Evolutionary conservation across 2,113 vertebrate genomes (phyloP), one percentile per base, ranked within the genome.

Genomic region (Psilopsiagon aurifrons): DNA sequence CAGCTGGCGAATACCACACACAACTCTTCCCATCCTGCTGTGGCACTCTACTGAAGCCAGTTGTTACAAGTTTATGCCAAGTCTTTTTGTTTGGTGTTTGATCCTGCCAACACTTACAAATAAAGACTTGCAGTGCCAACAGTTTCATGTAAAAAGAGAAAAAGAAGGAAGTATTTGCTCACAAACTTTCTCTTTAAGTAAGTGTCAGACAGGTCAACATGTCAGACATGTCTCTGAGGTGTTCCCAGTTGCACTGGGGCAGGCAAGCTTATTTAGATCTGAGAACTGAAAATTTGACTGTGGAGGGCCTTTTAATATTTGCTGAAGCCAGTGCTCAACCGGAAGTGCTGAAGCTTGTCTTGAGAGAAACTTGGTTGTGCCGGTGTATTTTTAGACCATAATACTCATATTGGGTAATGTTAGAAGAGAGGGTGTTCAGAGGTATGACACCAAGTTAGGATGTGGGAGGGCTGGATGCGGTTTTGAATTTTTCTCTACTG

Each of bases 181-280:
- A 62, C 10, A 44, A 39, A 51, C 17, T 71, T 87, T 89, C 43
- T 68, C 66, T 91, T 85, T 75, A 87, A 85, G 82, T 84, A 94
- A 86, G 93, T 81, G 60, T 93, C 88, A 93, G 91, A 59, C 59
- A 69, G 93, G 59, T 73, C 83, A 83, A 83, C 33, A 46, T 76
- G 51, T 83, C 64, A 83, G 79, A 49, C 31, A 35, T 47, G 23
- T 69, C 88, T 41, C 85, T 74, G 37, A 77, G 59, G 41, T 43
- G 28, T n/a, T 84, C 28, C 27, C 31, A 69, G 6, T 70, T 88
- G 60, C 37, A 80, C 15, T 29, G 28, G 49, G 59, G 10, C 15
- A 74, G 83, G 73, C 11, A 69, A 74, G 7, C 20, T 86, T n/a
- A 49, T 88, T 93, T 69, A 59, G 41, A 76, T 76, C n/a, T 31